Conservation (phyloP, 2,113 vertebrate genomes). For the Dasyornis broadbenti region DNA sequence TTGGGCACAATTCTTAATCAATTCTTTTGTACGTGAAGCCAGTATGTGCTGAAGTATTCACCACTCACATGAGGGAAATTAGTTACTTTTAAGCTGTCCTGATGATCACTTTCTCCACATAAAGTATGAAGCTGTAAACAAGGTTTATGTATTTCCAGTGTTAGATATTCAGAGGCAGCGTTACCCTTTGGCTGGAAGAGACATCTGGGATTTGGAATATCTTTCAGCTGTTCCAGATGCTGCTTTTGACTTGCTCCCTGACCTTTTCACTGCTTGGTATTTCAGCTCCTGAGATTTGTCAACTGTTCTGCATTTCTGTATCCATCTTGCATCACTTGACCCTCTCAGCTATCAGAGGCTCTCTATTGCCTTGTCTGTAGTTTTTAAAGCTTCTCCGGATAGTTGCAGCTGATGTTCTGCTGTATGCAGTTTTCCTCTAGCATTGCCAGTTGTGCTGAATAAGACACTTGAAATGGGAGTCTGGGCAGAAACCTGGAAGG, state of each 20-base stretch:
- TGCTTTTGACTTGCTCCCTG: constrained; percentile 6
- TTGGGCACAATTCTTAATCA: background rate
- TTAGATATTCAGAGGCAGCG: background rate
- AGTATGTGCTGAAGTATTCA: background rate
- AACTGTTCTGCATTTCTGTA: background rate
- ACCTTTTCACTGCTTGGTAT: constrained; percentile 3
- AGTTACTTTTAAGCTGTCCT: background rate
- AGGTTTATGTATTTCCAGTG: background rate
- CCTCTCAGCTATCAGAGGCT: background rate
- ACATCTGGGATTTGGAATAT: background rate
- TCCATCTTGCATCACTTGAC: background rate
- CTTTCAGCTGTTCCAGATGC: background rate
- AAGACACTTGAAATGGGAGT: background rate
- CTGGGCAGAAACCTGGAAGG: background rate
- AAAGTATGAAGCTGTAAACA: background rate
- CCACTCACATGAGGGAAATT: background rate
- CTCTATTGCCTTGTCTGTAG: background rate
- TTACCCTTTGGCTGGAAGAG: background rate
- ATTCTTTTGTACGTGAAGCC: background rate
- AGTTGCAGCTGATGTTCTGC: background rate
- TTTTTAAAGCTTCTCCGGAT: background rate
- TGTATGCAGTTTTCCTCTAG: background rate
- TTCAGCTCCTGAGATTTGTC: background rate
- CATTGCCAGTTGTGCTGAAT: background rate
- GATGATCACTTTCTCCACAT: background rate